Evolutionary conservation across 2,113 vertebrate genomes (phyloP).

Genomic region (Oxyruncus cristatus): DNA sequence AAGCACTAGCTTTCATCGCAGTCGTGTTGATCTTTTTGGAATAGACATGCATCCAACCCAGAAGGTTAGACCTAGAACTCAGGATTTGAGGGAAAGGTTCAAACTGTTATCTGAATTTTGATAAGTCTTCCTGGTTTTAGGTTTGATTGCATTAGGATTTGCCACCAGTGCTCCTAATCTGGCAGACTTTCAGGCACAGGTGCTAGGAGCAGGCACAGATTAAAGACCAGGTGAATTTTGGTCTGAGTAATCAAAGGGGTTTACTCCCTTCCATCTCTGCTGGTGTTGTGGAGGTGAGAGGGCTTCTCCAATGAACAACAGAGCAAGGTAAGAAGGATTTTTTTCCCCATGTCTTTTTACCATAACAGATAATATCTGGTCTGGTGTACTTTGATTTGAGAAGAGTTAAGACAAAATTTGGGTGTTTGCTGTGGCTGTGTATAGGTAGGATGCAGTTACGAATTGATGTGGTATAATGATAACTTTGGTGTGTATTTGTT

Average conservation of each 20-base stretch:
- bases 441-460: not conserved
- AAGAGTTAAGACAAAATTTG: not conserved
- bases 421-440: fast-evolving
- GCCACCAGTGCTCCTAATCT: not conserved
- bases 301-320: not conserved
- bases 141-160: not conserved
- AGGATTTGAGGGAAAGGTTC: not conserved
- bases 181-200: not conserved
- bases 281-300: not conserved
- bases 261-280: not conserved
- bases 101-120: not conserved
- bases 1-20: not conserved
- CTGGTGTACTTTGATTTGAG: not conserved
- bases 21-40: not conserved
- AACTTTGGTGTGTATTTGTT: not conserved
- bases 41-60: not conserved
- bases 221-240: not conserved
- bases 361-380: not conserved
- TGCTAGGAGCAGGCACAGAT: not conserved
- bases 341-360: not conserved
- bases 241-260: not conserved
- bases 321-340: not conserved
- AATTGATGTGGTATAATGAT: not conserved
- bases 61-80: not conserved
- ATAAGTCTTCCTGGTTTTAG: not conserved